Base-by-base conservation (phyloP, 2,113 vertebrate species). In the Stomatorhinus ivindoensis region DNA sequence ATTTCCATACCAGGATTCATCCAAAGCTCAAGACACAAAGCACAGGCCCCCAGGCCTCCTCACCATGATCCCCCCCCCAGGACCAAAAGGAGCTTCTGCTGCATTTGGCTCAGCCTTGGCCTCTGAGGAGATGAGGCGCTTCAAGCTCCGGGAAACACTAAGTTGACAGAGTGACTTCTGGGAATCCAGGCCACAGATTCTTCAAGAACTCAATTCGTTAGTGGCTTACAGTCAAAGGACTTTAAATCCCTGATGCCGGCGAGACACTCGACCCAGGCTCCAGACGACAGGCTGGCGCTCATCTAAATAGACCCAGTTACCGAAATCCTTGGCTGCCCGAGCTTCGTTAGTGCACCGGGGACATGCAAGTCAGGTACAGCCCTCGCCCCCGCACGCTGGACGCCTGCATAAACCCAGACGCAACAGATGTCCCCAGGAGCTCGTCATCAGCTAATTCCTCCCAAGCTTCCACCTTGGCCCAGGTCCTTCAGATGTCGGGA, bases 1-100 rank as follows among this genome's bases (percentile, higher is more conserved):
- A 92, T 94, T 91, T 89, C 92, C 80, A 42, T 91, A 97, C 99
- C 98, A 97, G 97, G 73, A 8, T 4, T 35, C 73, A 42, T 42
- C 35, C 35, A 80, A 80, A 80, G 13, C 35, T 42, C 13, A 17
- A 19, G 55, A 31, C 55, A 35, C 11, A 44, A 39, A 58, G 15
- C 44, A 51, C 55, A 9, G 61, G 3, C 17, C 44, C 55, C 58
- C n/a, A 15, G 21, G 3, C 24, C 17, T 31, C 50, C 73, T 65
- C 42, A 51, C 87, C 85, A 90, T 19, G 10, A 73, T 90, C 73
- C 31, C 90, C 90, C 90, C 85, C 90, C 35, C 88, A 87, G 69
- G 53, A 87, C 80, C 17, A 87, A 53, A 89, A 19, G 24, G 69
- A 91, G 85, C 17, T 84, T 10, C 39, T n/a, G 82, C 44, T n/a